phyloP scores from a whole-genome alignment of 2,888 invertebrate genomes.

The Atethmia centrago region DNA sequence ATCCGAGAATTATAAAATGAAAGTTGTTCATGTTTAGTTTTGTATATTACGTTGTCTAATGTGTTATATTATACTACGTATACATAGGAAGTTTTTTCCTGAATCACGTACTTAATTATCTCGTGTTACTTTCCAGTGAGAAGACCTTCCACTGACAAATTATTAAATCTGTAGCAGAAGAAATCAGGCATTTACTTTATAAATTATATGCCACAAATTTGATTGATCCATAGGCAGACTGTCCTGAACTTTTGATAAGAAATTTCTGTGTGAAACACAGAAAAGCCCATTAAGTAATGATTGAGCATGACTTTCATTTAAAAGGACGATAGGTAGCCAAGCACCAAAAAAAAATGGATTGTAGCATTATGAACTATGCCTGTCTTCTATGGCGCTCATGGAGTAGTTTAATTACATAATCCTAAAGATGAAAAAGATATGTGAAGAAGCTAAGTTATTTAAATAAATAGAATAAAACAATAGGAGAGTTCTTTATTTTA shows the following conservation, averaged over 20 bases:
- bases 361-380: too few relatives aligned
- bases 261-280: background rate
- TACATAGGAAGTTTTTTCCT: constrained; percentile 31
- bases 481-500: too few relatives aligned
- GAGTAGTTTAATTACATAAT: too few relatives aligned
- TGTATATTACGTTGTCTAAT: constrained; percentile 64
- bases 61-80: constrained; percentile 59
- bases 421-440: too few relatives aligned
- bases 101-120: constrained; percentile 30
- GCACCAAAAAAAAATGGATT: too few relatives aligned
- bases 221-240: background rate
- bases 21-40: constrained; percentile 76
- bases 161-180: background rate
- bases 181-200: background rate
- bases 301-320: background rate
- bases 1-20: constrained; percentile 73
- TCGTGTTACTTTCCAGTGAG: constrained; percentile 7
- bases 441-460: too few relatives aligned
- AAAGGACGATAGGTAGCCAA: background rate
- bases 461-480: too few relatives aligned
- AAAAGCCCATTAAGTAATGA: background rate
- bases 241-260: background rate
- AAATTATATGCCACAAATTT: background rate
- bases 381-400: too few relatives aligned
- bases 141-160: background rate